Evolutionary conservation across 2,113 vertebrate genomes (phyloP).

Genomic region (Scortum barcoo): DNA sequence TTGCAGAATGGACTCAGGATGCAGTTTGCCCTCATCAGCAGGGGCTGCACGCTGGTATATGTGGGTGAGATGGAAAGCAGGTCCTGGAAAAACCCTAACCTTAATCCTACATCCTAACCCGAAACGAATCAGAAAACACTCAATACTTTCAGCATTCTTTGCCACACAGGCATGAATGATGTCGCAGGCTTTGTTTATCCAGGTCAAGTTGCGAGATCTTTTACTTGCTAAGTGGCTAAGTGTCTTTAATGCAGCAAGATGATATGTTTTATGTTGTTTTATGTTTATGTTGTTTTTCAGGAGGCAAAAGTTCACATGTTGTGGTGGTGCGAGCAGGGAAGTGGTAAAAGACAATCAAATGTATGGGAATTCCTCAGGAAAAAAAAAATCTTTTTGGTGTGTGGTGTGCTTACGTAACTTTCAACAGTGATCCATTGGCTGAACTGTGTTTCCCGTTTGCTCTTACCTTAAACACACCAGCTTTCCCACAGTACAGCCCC

Average conservation of each 20-base stretch:
- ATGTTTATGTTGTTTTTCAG: no score
- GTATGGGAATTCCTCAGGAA: conserved; percentile 12
- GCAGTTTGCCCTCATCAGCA: background rate
- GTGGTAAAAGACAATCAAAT: conserved; percentile 1
- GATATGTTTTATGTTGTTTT: no score
- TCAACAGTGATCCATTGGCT: background rate
- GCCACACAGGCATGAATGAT: background rate
- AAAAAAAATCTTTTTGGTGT: background rate
- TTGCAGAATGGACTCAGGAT: background rate
- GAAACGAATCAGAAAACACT: background rate
- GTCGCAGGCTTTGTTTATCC: background rate
- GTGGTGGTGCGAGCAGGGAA: background rate
- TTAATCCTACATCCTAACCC: no score
- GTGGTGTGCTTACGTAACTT: background rate
- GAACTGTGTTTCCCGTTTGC: conserved; percentile 26
- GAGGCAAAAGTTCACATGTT: background rate
- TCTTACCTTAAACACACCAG: background rate
- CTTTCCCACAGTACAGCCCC: conserved; percentile 25
- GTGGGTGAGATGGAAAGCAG: background rate
- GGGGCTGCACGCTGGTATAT: background rate
- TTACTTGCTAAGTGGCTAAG: background rate
- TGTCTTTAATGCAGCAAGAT: background rate
- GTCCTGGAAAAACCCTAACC: conserved; percentile 12
- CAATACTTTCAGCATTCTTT: background rate
- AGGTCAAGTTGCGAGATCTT: conserved; percentile 6